These are phyloP conservation scores for Chloropsis hardwickii DNA, from an alignment of 2,113 vertebrate genomes.

Conservation along the genomic window DNA sequence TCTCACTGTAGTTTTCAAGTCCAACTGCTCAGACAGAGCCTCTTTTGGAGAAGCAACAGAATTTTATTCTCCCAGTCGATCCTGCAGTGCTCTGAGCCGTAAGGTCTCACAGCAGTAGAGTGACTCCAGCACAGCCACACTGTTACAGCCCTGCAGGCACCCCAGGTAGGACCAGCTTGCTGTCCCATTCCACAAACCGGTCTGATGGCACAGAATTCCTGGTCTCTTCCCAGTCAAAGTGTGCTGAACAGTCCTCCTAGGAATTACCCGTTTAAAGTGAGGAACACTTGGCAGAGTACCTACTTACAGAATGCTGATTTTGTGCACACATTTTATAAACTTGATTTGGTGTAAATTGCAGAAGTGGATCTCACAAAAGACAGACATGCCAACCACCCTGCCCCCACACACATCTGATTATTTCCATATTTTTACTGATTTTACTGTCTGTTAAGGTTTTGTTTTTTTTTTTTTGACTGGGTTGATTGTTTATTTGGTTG, in stretches of 20 bases:
- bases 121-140: neutral
- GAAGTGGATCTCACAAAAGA: neutral
- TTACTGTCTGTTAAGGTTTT: neutral
- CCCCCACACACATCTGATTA: neutral
- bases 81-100: neutral
- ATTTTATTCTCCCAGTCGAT: neutral
- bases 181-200: neutral
- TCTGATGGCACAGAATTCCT: neutral
- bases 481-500: no score
- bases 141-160: rapidly evolving
- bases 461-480: rapidly evolving
- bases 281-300: neutral
- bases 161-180: neutral
- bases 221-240: neutral
- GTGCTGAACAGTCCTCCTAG: no score
- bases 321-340: neutral
- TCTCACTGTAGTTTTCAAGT: neutral
- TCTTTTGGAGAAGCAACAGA: neutral
- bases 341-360: neutral
- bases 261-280: neutral
- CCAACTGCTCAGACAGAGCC: neutral
- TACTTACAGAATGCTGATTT: neutral
- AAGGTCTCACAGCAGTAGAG: neutral
- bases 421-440: neutral
- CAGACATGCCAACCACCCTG: neutral